Evolutionary conservation across 2,888 invertebrate genomes (phyloP).

Genomic region (Drosophila pegasa): DNA sequence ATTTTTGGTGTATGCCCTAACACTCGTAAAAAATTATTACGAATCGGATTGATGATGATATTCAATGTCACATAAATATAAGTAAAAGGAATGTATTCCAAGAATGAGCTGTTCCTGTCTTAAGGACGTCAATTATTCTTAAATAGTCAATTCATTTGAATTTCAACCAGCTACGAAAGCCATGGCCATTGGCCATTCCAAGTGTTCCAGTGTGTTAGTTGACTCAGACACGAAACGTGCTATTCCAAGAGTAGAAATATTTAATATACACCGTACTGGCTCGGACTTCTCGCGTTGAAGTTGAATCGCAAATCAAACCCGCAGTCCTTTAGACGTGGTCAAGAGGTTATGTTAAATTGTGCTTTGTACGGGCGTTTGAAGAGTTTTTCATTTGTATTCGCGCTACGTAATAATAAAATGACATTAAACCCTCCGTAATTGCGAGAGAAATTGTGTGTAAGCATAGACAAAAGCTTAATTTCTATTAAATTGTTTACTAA

Average conservation of each 20-base stretch:
- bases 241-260: conserved; percentile 74
- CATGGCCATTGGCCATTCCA: conserved; percentile 56
- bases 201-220: conserved; percentile 56
- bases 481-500: background rate
- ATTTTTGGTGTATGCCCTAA: conserved; percentile 17
- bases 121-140: conserved; percentile 17
- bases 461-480: conserved; percentile 6
- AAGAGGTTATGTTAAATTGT: conserved; percentile 78
- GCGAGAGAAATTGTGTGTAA: background rate
- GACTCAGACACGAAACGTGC: conserved; percentile 40
- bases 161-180: conserved; percentile 31
- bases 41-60: conserved; percentile 1
- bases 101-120: background rate
- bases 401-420: conserved; percentile 13
- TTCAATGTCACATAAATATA: background rate
- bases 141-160: conserved; percentile 39
- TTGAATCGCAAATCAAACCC: conserved; percentile 74
- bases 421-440: conserved; percentile 13
- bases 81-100: background rate
- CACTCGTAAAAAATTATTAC: conserved; percentile 10
- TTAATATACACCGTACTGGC: conserved; percentile 57
- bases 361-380: conserved; percentile 47
- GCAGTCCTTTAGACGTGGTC: conserved; percentile 82
- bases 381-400: conserved; percentile 8
- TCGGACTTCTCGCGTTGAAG: conserved; percentile 35